Conservation (phyloP, 2,888 invertebrate genomes). For the Ctenicera cuprea region DNA sequence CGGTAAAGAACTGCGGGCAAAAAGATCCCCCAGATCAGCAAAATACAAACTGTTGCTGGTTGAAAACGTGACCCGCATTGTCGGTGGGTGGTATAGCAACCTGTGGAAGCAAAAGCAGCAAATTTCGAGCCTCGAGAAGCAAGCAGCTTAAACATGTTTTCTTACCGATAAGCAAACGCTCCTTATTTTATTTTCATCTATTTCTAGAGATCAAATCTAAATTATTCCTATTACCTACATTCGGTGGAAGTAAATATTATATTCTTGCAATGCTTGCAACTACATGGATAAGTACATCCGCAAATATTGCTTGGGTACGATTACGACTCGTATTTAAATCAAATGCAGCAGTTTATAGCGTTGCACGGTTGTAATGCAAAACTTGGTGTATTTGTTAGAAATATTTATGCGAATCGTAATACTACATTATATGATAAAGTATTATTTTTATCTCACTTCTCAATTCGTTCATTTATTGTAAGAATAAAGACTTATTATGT, state of each 20-base stretch:
- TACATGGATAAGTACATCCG: background rate
- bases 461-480: too few species aligned
- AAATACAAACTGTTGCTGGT: conserved; percentile 59
- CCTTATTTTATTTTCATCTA: conserved; percentile 20
- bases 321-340: background rate
- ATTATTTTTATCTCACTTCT: too few species aligned
- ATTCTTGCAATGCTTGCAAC: conserved; percentile 2
- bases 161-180: conserved; percentile 20
- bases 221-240: conserved; percentile 30
- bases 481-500: too few species aligned
- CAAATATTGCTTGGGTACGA: background rate
- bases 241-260: conserved; percentile 32
- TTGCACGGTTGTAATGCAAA: too few species aligned
- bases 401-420: too few species aligned
- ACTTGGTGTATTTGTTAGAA: too few species aligned
- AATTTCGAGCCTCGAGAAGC: conserved; percentile 20
- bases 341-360: too few species aligned
- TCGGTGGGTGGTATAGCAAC: conserved; percentile 40
- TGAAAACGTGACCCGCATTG: conserved; percentile 58
- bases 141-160: conserved; percentile 22
- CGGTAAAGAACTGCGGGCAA: conserved; percentile 33
- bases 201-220: background rate
- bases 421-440: too few species aligned
- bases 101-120: conserved; percentile 28
- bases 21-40: conserved; percentile 38